These are phyloP conservation scores for Sminthopsis crassicaudata DNA, from an alignment of 2,113 vertebrate species.

Conservation along the genomic window DNA sequence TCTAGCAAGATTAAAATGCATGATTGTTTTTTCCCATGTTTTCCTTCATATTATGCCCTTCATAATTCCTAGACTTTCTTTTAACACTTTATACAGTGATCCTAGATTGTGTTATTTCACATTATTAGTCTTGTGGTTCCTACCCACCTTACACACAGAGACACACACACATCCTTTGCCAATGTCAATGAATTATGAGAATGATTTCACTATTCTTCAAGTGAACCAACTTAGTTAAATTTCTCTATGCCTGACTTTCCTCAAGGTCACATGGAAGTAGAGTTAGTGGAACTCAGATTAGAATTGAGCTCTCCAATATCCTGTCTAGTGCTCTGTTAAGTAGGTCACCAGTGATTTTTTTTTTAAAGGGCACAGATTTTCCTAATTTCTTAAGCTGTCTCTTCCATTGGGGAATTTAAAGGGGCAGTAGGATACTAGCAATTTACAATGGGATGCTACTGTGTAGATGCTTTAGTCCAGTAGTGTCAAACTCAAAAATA, in stretches of 20 bases:
- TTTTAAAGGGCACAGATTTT: conserved; percentile 40
- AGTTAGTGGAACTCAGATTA: not conserved
- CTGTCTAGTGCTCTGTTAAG: conserved; percentile 7
- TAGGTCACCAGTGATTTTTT: conserved; percentile 35
- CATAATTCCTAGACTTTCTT: not conserved
- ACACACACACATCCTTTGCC: not conserved
- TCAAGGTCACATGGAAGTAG: conserved; percentile 1
- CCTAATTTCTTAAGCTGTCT: not conserved
- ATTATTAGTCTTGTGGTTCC: conserved; percentile 11
- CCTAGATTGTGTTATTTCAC: conserved; percentile 26
- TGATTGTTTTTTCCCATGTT: conserved; percentile 30
- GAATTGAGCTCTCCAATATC: conserved; percentile 10
- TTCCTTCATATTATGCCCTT: not conserved
- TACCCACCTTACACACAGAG: not conserved
- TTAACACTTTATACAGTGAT: not conserved
- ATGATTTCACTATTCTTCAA: conserved; percentile 33
- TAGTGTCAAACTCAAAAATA: not conserved
- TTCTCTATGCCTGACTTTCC: not conserved
- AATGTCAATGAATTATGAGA: not conserved
- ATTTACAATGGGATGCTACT: not conserved
- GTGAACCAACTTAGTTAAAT: conserved; percentile 10
- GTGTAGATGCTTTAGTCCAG: not conserved
- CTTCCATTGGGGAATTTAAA: conserved; percentile 31
- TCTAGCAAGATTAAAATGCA: conserved; percentile 27
- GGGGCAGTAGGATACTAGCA: not conserved